Conservation (phyloP, 2,888 invertebrate genomes). For the Xiphydria camelus region DNA sequence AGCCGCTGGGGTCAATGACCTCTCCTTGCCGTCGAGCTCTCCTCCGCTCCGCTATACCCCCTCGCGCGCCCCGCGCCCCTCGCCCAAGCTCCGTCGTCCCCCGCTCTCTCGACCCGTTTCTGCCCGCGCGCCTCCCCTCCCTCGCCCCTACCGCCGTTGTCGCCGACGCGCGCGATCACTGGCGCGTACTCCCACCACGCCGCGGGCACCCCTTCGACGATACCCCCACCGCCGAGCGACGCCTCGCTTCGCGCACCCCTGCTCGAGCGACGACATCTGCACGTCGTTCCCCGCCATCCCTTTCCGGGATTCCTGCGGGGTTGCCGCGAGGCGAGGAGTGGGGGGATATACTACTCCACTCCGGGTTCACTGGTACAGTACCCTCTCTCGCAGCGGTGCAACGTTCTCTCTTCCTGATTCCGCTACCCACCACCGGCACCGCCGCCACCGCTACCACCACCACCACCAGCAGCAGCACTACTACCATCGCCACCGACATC, state of each 20-base stretch:
- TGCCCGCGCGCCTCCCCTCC: constrained; percentile 5
- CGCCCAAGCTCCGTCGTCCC: constrained; percentile 8
- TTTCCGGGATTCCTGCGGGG: constrained; percentile 2
- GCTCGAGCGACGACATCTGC: neutral
- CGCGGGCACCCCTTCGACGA: neutral
- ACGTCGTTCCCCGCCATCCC: neutral
- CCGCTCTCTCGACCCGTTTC: constrained; percentile 14
- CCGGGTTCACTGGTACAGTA: constrained; percentile 56
- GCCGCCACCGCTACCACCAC: neutral
- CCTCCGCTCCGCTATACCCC: constrained; percentile 36
- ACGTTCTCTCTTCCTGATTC: constrained; percentile 53
- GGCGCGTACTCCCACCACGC: constrained; percentile 10
- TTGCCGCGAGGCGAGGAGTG: neutral
- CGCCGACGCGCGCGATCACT: neutral
- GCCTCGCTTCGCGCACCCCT: constrained; percentile 1
- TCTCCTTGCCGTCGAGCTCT: constrained; percentile 51
- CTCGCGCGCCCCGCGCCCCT: constrained; percentile 16
- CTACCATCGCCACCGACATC: neutral
- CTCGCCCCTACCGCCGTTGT: neutral
- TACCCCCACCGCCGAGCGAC: constrained; percentile 3
- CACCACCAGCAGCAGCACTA: neutral
- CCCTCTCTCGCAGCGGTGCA: constrained; percentile 52
- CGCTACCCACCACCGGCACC: constrained; percentile 24
- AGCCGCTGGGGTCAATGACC: constrained; percentile 58
- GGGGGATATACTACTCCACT: constrained; percentile 17